Conservation (phyloP, 2,797 vertebrate genomes). For the Paedocypris micromegethes region DNA sequence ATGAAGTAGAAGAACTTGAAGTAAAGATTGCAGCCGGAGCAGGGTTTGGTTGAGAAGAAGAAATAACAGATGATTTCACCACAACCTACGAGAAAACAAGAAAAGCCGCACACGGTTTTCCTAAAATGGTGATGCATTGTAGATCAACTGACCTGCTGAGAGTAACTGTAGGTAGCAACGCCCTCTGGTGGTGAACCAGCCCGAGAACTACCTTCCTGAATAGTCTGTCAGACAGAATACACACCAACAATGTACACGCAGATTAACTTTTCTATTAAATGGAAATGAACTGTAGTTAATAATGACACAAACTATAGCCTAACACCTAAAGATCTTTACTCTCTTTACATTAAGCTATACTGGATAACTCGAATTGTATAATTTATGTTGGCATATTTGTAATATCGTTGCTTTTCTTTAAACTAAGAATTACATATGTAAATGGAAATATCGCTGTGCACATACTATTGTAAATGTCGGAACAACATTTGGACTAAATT, state of each 20-base stretch:
- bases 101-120: background rate
- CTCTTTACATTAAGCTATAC: no score
- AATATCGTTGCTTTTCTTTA: no score
- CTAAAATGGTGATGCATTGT: background rate
- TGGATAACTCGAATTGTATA: no score
- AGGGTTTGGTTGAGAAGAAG: constrained; percentile 59
- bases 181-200: constrained; percentile 68
- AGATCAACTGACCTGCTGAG: constrained; percentile 67
- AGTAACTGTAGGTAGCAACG: constrained; percentile 71
- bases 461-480: no score
- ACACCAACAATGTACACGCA: background rate
- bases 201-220: constrained; percentile 70
- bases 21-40: constrained; percentile 65
- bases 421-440: no score
- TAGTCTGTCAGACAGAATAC: constrained; percentile 52
- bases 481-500: no score
- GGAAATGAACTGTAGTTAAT: background rate
- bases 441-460: no score
- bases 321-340: no score
- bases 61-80: constrained; percentile 70
- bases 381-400: no score
- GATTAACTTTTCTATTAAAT: background rate
- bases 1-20: constrained; percentile 71
- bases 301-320: no score
- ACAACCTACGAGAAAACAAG: constrained; percentile 65